Conservation (phyloP, 2,113 vertebrate genomes). For the Campylomormyrus numenius region DNA sequence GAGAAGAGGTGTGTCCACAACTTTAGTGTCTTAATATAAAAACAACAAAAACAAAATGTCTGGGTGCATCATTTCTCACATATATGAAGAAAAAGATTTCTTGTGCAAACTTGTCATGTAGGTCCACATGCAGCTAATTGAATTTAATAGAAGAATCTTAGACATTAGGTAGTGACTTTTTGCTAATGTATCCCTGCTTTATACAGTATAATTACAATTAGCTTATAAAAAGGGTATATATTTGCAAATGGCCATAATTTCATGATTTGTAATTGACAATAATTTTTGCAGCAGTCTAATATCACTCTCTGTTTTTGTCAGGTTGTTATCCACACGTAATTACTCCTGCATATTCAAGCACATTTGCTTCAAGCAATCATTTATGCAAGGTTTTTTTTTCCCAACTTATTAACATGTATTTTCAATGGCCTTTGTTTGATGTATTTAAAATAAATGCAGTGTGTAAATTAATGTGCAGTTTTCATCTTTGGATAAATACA, state of each 20-base stretch:
- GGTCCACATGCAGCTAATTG: background rate
- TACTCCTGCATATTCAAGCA: background rate
- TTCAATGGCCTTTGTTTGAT: background rate
- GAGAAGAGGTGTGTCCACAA: background rate
- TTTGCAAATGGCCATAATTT: background rate
- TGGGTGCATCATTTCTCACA: background rate
- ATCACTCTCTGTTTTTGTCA: background rate
- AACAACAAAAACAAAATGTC: background rate
- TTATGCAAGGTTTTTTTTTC: slow-evolving; percentile 5
- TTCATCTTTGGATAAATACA: slow-evolving; percentile 9
- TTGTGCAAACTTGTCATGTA: background rate
- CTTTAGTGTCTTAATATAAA: background rate
- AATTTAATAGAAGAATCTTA: background rate
- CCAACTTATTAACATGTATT: background rate
- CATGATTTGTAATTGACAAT: background rate
- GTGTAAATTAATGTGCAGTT: slow-evolving; percentile 1
- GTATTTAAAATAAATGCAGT: slow-evolving; percentile 10
- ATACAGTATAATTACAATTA: slow-evolving; percentile 15
- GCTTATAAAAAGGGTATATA: background rate
- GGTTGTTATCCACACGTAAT: slow-evolving; percentile 20
- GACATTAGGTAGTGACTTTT: background rate
- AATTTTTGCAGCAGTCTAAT: slow-evolving; percentile 8
- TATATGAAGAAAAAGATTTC: background rate
- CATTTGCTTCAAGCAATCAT: slow-evolving; percentile 7
- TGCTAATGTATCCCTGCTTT: slow-evolving; percentile 3